These are phyloP conservation scores for Drosophila paracracens DNA, from an alignment of 2,888 invertebrate genomes.

Conservation along the genomic window DNA sequence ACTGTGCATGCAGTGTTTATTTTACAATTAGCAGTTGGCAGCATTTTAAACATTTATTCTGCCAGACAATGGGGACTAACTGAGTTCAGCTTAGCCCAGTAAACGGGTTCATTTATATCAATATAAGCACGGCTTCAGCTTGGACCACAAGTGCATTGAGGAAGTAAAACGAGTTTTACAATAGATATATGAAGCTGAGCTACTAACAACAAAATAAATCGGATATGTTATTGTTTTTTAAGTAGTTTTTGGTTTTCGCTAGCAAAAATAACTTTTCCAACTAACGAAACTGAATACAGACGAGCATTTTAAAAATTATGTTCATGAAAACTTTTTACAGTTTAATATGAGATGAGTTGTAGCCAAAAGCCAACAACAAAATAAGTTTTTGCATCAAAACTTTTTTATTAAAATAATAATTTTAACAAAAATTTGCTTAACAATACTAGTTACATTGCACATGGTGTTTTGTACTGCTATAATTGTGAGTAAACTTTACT, in stretches of 20 bases:
- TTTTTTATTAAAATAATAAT: conserved; percentile 13
- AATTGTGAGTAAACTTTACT: background rate
- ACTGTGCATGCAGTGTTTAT: conserved; percentile 35
- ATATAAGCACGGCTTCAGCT: conserved; percentile 3
- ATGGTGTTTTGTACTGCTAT: background rate
- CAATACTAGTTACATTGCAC: background rate
- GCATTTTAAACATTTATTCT: conserved; percentile 26
- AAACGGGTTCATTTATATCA: conserved; percentile 36
- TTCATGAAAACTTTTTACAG: background rate
- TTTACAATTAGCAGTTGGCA: conserved; percentile 60
- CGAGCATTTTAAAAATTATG: conserved; percentile 3
- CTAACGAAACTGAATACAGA: conserved; percentile 1
- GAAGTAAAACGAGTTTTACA: background rate
- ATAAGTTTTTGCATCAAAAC: conserved; percentile 9
- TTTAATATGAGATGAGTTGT: background rate
- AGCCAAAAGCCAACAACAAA: conserved; percentile 5
- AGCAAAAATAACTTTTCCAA: background rate
- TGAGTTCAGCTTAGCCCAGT: conserved; percentile 4
- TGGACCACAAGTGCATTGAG: background rate
- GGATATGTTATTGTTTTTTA: conserved; percentile 3
- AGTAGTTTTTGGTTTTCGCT: background rate
- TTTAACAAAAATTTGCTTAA: conserved; percentile 2
- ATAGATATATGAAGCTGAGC: background rate
- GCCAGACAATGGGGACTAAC: conserved; percentile 11
- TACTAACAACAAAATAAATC: background rate